phyloP scores from a whole-genome alignment of 2,113 vertebrate genomes.

The Siphamia tubifer region DNA sequence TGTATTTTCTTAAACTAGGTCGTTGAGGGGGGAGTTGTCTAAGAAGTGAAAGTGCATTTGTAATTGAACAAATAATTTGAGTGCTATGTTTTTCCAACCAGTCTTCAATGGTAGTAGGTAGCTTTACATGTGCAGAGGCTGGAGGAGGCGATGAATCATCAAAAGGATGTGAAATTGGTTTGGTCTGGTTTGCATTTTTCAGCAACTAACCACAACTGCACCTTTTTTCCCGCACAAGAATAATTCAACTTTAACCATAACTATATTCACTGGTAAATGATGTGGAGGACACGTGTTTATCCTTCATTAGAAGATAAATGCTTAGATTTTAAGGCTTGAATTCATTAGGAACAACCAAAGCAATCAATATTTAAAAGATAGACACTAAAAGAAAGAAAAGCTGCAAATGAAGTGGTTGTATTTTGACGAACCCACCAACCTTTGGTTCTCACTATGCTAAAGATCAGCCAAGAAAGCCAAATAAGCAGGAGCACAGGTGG shows the following conservation, averaged over 20 bases:
- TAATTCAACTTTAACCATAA: neutral
- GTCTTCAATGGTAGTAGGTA: conserved; percentile 22
- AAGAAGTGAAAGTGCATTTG: conserved; percentile 2
- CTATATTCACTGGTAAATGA: conserved; percentile 3
- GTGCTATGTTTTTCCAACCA: conserved; percentile 28
- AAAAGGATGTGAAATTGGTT: conserved; percentile 63
- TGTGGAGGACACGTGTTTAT: too few relatives aligned
- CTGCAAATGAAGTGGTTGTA: too few relatives aligned
- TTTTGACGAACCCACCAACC: too few relatives aligned
- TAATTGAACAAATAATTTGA: conserved; percentile 17
- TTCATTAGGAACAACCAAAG: too few relatives aligned
- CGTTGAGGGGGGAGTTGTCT: conserved; percentile 6
- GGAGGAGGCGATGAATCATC: conserved; percentile 50
- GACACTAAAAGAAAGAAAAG: too few relatives aligned
- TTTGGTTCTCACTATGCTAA: conserved; percentile 25
- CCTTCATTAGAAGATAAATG: too few relatives aligned
- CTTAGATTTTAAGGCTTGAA: too few relatives aligned
- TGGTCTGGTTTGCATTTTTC: conserved; percentile 55
- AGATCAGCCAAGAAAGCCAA: conserved; percentile 29
- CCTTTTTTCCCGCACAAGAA: conserved; percentile 52
- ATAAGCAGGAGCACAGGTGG: conserved; percentile 8
- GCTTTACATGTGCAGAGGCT: conserved; percentile 9
- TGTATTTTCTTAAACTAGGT: conserved; percentile 42
- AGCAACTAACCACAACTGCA: conserved; percentile 46
- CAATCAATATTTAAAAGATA: too few relatives aligned